Evolutionary conservation across 2,797 vertebrate genomes (phyloP), one percentile per base, ranked within the genome.

Genomic region (Peromyscus eremicus): DNA sequence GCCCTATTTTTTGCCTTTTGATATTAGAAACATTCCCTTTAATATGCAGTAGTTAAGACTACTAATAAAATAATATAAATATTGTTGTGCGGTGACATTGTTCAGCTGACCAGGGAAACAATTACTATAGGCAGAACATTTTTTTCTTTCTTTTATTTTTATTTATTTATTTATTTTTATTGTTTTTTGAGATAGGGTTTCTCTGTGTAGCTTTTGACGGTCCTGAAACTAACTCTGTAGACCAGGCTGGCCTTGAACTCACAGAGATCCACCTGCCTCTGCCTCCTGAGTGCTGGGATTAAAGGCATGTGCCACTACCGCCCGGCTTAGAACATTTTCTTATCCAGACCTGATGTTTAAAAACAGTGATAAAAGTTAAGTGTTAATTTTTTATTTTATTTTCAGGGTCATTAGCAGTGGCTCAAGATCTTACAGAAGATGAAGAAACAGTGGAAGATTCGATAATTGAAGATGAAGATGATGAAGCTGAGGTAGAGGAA

Each of bases 401-500:
- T 21, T 55, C 91, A 97, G 97, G 98, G 21, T 97, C 98, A 98
- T 82, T 98, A 68, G 99, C 97, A 40, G 98, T 97, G 55, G 99
- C 99, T 92, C 99, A 99, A 87, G 99, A 99, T 97, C 99, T 99
- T 86, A 99, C 99, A 2, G 99, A 99, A 97, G 99, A 99, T 94
- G 99, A 99, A 97, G 99, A 99, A 98, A 99, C 99, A 9, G 99
- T 99, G 52, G 99, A 99, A 81, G 99, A 99, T 57, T 99, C 99
- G 16, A 97, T 99, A 27, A 99, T 99, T 40, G 99, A 99, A 98
- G 99, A 99, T 94, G 99, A 99, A 97, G 99, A 99, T 87, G 99
- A 99, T 91, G 99, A 99, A 98, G 99, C 99, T 2, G 99, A 99
- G 96, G 99, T 99, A 64, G 99, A 99, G 97, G 99, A 99, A 86